Evolutionary conservation across 1,140 invertebrate species (phyloP).

Genomic region (Psilanteris sp.): DNA sequence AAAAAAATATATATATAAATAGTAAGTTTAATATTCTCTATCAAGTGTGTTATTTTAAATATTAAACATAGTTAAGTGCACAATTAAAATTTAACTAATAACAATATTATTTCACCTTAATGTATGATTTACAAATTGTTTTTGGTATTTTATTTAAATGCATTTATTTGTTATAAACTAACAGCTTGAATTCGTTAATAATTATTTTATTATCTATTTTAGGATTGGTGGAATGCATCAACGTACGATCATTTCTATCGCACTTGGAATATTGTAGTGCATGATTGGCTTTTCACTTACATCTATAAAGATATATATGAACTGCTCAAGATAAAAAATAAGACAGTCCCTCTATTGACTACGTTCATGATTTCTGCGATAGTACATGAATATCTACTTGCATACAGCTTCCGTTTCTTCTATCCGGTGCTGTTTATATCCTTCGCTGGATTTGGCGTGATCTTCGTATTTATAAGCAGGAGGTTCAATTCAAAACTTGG

Average conservation of each 20-base stretch:
- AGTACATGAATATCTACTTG: constrained; percentile 92
- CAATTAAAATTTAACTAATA: too few species aligned
- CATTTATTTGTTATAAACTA: neutral
- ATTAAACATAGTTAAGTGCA: too few species aligned
- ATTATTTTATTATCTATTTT: too few species aligned
- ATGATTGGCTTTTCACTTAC: constrained; percentile 96
- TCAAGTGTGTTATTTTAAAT: too few species aligned
- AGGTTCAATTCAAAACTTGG: constrained; percentile 80
- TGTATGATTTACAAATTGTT: too few species aligned
- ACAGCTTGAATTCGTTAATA: neutral
- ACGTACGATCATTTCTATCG: constrained; percentile 91
- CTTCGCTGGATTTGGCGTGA: constrained; percentile 83
- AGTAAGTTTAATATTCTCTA: too few species aligned
- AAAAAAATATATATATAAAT: too few species aligned
- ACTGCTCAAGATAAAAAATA: constrained; percentile 79
- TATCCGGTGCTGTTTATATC: constrained; percentile 90
- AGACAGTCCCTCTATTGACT: constrained; percentile 79
- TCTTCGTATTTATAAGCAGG: constrained; percentile 81
- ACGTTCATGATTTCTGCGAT: constrained; percentile 86
- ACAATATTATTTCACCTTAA: too few species aligned
- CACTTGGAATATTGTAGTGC: constrained; percentile 96
- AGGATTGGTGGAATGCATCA: constrained; percentile 97
- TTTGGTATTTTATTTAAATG: neutral
- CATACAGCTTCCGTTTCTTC: constrained; percentile 89
- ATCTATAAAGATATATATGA: constrained; percentile 92